Percentiles rank a stretch among this genome's conserved stretches.
Conservation (phyloP, 2,888 invertebrate genomes). For the Vanessa cardui region DNA sequence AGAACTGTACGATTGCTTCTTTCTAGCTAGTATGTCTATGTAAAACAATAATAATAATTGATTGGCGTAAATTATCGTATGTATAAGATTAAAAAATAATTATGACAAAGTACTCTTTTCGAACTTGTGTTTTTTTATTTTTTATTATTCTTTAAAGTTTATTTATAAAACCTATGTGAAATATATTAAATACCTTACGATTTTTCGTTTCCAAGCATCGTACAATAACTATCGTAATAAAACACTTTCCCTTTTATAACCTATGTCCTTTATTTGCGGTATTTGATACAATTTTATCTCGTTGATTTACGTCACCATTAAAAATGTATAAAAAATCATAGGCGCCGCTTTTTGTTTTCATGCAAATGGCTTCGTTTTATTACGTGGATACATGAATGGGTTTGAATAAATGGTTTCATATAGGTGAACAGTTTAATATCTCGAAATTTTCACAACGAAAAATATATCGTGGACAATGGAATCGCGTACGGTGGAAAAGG, state of each 20-base stretch:
- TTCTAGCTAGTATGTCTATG: no score
- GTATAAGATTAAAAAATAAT: no score
- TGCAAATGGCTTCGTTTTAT: constrained; percentile 61
- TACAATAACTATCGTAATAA: no score
- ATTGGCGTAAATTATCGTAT: no score
- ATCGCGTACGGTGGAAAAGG: constrained; percentile 13
- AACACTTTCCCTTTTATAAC: not conserved
- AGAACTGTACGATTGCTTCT: no score
- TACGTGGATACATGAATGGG: constrained; percentile 45
- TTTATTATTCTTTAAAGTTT: no score
- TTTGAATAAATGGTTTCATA: constrained; percentile 45
- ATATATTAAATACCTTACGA: not conserved
- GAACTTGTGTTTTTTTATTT: no score
- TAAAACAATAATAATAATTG: not conserved
- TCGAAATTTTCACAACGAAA: constrained; percentile 37
- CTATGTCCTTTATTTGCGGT: constrained; percentile 42
- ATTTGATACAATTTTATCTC: constrained; percentile 62
- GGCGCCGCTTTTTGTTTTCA: constrained; percentile 56
- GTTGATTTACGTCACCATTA: constrained; percentile 69
- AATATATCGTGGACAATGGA: constrained; percentile 40
- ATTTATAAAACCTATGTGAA: not conserved
- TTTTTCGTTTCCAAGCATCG: not conserved
- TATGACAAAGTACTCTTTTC: no score
- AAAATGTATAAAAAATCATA: constrained; percentile 63
- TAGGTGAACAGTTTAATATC: constrained; percentile 41